Evolutionary conservation across 2,888 invertebrate species (phyloP), one percentile per base, ranked within the genome.

Genomic region (Thereva nobilitata): DNA sequence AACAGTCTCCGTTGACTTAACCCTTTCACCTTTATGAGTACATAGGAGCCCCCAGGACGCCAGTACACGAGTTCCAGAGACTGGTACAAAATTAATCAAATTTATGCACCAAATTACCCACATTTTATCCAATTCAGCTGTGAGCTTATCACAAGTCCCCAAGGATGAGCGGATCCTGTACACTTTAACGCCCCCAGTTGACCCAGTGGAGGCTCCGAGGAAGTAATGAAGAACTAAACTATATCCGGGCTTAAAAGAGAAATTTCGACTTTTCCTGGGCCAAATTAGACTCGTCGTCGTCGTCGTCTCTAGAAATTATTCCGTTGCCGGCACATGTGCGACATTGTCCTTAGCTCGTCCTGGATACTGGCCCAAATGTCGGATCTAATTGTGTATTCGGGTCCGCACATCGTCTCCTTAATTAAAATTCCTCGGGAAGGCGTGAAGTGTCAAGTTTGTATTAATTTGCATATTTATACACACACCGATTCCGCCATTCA

Each of bases 381-480:
- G 42, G 55, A 63, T 68, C 70, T 70, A 67, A 70, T 70, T 70
- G 64, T 68, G 53, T 70, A 70, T 70, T 70, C 70, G 63, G 64
- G 67, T 70, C 70, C 64, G 63, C 63, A 66, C 70, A 66, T 68
- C 53, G 67, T 66, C 64, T 66, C 66, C 70, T 70, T 70, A 70
- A 70, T 70, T 70, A 70, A 70, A 70, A 70, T 70, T 70, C 67
- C 64, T 70, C 61, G 67, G 65, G 53, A 70, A 66, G 67, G 71
- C 71, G 76, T 76, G 74, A 75, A 77, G 76, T 76, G 76, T 76
- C 77, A 76, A 76, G 76, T 76, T 76, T 76, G 76, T 76, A 77
- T 75, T 76, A 76, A 76, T 76, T 76, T 76, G 77, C 76, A 76
- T 76, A 76, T 76, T 76, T 76, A 76, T 75, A 70, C 66, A 71